Evolutionary conservation across 2,113 vertebrate genomes (phyloP).

Genomic region (Alligator mississippiensis): DNA sequence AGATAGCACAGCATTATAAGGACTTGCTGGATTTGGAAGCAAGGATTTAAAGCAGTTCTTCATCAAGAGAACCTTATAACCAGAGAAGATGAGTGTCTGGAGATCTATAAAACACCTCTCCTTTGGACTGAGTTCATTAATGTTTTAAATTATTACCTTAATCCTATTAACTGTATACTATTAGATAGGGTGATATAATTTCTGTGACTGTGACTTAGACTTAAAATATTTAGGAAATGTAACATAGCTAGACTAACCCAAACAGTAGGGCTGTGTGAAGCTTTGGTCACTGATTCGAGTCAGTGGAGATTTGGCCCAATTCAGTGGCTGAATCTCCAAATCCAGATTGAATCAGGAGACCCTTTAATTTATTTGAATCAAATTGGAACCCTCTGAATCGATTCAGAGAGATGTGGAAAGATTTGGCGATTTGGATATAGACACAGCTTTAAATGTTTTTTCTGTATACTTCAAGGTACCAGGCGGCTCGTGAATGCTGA

Average conservation of each 20-base stretch:
- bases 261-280: too few species aligned
- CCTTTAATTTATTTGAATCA: too few species aligned
- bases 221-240: neutral
- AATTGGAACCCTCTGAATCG: too few species aligned
- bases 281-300: too few species aligned
- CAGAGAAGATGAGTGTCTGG: neutral
- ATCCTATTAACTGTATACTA: neutral
- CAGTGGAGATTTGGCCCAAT: too few species aligned
- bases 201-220: neutral
- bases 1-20: neutral
- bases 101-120: neutral
- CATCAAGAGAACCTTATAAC: neutral
- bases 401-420: too few species aligned
- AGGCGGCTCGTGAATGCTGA: too few species aligned
- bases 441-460: too few species aligned
- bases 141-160: neutral
- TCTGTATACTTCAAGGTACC: too few species aligned
- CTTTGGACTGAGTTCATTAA: neutral
- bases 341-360: too few species aligned
- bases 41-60: neutral
- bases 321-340: too few species aligned
- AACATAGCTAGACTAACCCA: neutral
- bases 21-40: neutral
- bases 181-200: rapidly evolving
- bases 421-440: too few species aligned